Evolutionary conservation across 2,888 invertebrate genomes (phyloP), one percentile per base, ranked within the genome.

Genomic region (Polydrusus cervinus): DNA sequence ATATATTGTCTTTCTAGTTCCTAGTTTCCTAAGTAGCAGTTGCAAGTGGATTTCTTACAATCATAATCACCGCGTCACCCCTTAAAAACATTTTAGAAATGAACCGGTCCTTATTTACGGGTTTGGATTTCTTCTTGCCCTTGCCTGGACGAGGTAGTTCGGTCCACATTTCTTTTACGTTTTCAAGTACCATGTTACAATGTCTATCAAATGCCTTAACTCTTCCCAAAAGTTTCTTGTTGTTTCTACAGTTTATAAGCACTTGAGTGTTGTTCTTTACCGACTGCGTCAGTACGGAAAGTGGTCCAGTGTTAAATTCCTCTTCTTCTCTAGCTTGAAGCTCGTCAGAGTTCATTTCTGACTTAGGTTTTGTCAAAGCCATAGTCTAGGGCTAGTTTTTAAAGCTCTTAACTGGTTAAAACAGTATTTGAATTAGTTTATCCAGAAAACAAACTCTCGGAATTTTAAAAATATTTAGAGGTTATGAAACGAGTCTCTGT

Each of bases 141-240:
- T 99, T 99, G 38, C 98, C 98, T 34, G 97, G 95, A 81, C 97
- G 92, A 1, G 99, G 99, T 61, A 96, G 91, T 89, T 99, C 99
- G 0, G 98, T 98, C 99, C 99, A 99, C 97, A 99, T 99, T 89
- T 99, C 99, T 85, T 98, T 99, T 0, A 99, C 99, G 86, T 98
- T 98, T 89, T 99, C 99, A 81, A 99, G 88, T 0, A 99, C 99
- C 98, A 99, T 99, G 87, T 99, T 99, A 88, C 98, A 99, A 87
- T 99, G 99, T 81, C 96, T 92, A 86, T 96, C 96, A 82, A 96
- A 96, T 0, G 96, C 96, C 86, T 99, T 99, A 0, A 99, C 98
- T 81, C 99, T 91, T 0, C 97, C 99, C 43, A 99, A 88, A 16
- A 99, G 89, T 85, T 99, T 99, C 86, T 98, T 99, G 87, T 99